phyloP scores from a whole-genome alignment of 2,113 vertebrate genomes.

The Odontesthes bonariensis region DNA sequence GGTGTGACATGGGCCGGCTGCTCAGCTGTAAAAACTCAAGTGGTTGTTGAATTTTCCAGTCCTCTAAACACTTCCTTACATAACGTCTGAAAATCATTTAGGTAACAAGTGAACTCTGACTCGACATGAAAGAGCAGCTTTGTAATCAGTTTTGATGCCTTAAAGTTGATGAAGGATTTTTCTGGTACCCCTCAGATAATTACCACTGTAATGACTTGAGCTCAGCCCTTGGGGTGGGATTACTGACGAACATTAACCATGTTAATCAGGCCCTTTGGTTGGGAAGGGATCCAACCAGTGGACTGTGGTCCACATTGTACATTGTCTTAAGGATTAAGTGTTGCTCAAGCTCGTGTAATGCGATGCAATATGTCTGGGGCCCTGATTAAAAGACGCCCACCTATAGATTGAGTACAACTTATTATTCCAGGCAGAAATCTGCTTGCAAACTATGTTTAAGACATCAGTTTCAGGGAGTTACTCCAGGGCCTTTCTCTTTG shows the following conservation, averaged over 20 bases:
- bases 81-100: slow-evolving; percentile 73
- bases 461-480: not conserved
- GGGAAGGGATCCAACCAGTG: slow-evolving; percentile 50
- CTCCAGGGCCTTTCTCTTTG: not conserved
- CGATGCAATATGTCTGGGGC: slow-evolving; percentile 68
- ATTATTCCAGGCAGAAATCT: slow-evolving; percentile 61
- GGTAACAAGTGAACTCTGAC: slow-evolving; percentile 71
- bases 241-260: slow-evolving; percentile 54
- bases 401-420: slow-evolving; percentile 16
- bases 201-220: slow-evolving; percentile 52
- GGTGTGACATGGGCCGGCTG: slow-evolving; percentile 41
- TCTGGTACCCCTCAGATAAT: slow-evolving; percentile 55
- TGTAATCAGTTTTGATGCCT: slow-evolving; percentile 69
- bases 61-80: slow-evolving; percentile 50
- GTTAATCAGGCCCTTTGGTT: slow-evolving; percentile 37
- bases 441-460: slow-evolving; percentile 31
- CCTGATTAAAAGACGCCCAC: slow-evolving; percentile 62
- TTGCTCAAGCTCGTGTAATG: slow-evolving; percentile 69
- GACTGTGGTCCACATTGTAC: slow-evolving; percentile 66
- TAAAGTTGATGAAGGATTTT: slow-evolving; percentile 64
- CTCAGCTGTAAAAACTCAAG: slow-evolving; percentile 50
- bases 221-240: slow-evolving; percentile 51
- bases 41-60: slow-evolving; percentile 43
- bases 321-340: slow-evolving; percentile 75
- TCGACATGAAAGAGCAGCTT: slow-evolving; percentile 61